Evolutionary conservation across 2,888 invertebrate species (phyloP), one percentile per base, ranked within the genome.

Genomic region (Ichneumoninae sp.): DNA sequence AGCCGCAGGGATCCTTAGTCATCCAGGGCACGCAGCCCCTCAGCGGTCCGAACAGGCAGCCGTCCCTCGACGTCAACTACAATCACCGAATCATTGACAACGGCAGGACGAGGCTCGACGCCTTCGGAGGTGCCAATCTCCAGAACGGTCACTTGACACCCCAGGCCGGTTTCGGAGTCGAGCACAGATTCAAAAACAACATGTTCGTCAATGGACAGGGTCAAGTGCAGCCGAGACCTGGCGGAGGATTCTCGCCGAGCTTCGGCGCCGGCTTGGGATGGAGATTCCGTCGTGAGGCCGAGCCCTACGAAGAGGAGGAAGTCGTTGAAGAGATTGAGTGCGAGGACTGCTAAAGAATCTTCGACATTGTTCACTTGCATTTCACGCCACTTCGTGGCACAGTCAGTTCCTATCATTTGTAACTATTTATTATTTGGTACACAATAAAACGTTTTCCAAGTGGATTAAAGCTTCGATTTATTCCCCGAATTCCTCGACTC

Each of bases 71-170:
- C 10, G 63, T 87, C 52, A 81, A 83, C 19, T 87, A 87, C 77
- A 68, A 86, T n/a, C 85, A 85, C 1, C 76, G 77, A 52, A n/a
- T 87, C 16, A 74, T 87, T 33, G 60, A 84, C 75, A 60, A 74
- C 16, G 87, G 85, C 3, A 86, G 79, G 30, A 40, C 66, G 10
- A 87, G 19, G 6, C 81, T 86, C 1, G 77, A 81, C 8, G 83
- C 84, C 8, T 89, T 78, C 6, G 90, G 90, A 8, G 89, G 89
- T 8, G 74, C 85, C 5, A 85, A 81, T 33, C 26, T 85, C 5
- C 83, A 75, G 0, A 83, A 87, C 30, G 76, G 81, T 30, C 80
- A 75, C 1, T 74, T 86, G 0, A 79, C 81, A 1, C 89, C 89
- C 0, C 89, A 89, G 3, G 65, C 80, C 0, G 90, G 90, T 13